Evolutionary conservation across 2,888 invertebrate species (phyloP), one percentile per base, ranked within the genome.

Genomic region (Gisinianus flammeolus): DNA sequence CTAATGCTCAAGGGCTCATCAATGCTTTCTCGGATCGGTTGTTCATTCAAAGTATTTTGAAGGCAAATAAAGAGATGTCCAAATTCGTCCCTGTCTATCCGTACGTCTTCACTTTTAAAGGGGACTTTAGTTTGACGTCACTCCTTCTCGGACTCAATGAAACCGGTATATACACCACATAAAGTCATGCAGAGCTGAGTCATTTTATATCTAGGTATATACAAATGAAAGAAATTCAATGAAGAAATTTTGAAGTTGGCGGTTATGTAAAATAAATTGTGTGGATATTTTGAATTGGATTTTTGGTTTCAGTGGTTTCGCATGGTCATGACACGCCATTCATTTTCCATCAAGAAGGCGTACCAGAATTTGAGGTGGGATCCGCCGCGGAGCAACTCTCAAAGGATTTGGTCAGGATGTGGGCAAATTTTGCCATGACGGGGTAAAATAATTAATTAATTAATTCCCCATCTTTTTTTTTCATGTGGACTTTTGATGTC

Each of bases 371-470:
- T 31, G 67, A 76, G 26, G 75, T 71, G 12, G 77, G 52, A 16
- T 75, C 77, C 16, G 26, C 52, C 10, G 78, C 76, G 16, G 69
- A 76, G 10, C 67, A 81, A 19, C 78, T 82, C 31, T 80, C 81
- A 19, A 31, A 66, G 19, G 64, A 79, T 44, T 69, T 75, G 2
- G 77, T 78, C 5, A 80, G 79, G 54, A 19, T 81, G 6, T 79
- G 71, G 73, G 35, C 71, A 8, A 78, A 80, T 22, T 82, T 82
- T 71, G 81, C 81, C 5, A 77, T 69, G 66, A 56, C 70, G 62
- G 76, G 76, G 67, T 80, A 79, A 22, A 72, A 76, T 31, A 73
- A 68, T 12, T 64, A 71, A n/a, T 2, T 64, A 28, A 67, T 16
- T 67, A 67, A 44, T 44, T 54, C n/a, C n/a, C 4, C 16, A 54